Evolutionary conservation across 2,797 vertebrate species (phyloP).

Genomic region (Scomberomorus guttatus): DNA sequence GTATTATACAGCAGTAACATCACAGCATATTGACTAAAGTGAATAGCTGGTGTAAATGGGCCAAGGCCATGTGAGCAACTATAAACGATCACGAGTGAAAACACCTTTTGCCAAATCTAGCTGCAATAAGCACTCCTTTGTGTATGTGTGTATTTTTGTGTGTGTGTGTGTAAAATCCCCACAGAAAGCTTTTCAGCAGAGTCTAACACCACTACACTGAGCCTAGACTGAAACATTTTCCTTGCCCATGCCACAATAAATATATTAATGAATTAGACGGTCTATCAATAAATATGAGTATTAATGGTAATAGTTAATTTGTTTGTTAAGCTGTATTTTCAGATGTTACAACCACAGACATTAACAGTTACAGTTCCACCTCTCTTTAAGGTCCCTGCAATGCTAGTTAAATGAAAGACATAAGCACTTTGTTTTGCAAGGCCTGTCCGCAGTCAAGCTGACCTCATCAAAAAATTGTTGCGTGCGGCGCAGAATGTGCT

Average conservation of each 20-base stretch:
- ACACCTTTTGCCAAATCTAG: slow-evolving; percentile 41
- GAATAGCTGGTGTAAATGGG: slow-evolving; percentile 36
- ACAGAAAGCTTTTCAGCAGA: background rate
- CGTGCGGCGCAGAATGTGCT: slow-evolving; percentile 97
- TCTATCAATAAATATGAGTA: background rate
- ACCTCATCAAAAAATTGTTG: slow-evolving; percentile 99
- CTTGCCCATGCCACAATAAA: background rate
- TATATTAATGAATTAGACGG: background rate
- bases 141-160: slow-evolving; percentile 4
- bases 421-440: background rate
- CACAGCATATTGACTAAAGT: slow-evolving; percentile 13
- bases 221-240: background rate
- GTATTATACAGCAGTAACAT: background rate
- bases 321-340: background rate
- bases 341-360: background rate
- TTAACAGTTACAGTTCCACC: background rate
- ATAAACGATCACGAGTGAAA: slow-evolving; percentile 38
- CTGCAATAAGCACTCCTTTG: slow-evolving; percentile 29
- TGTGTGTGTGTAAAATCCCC: background rate
- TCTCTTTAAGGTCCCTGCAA: background rate
- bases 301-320: background rate
- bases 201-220: background rate
- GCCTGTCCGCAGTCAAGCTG: slow-evolving; percentile 69
- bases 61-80: slow-evolving; percentile 42
- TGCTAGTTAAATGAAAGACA: background rate